Evolutionary conservation across 2,113 vertebrate species (phyloP).

Genomic region (Grammomys dolichurus): DNA sequence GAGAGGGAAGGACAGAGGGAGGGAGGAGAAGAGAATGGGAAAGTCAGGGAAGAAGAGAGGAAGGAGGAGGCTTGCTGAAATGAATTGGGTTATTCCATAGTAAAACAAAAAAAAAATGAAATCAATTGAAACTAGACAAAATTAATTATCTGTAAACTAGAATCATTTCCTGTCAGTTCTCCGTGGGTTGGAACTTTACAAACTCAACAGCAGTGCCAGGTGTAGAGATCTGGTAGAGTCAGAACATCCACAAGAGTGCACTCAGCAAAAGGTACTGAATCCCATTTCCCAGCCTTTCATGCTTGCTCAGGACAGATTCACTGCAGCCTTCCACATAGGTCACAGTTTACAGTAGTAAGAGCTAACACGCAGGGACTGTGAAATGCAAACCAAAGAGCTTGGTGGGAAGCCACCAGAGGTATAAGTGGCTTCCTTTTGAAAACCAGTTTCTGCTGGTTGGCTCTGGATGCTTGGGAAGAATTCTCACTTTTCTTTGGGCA

Average conservation of each 20-base stretch:
- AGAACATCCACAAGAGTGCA: neutral
- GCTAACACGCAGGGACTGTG: neutral
- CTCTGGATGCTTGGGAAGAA: neutral
- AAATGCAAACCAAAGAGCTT: slow-evolving; percentile 34
- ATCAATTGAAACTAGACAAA: neutral
- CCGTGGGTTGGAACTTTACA: neutral
- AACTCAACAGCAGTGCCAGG: neutral
- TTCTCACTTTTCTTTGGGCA: neutral
- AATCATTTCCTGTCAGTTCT: slow-evolving; percentile 22
- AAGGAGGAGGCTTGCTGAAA: neutral
- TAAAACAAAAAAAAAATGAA: neutral
- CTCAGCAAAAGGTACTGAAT: neutral
- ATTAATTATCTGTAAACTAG: neutral
- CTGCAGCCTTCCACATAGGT: neutral
- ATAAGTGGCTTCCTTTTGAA: neutral
- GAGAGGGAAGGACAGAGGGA: neutral
- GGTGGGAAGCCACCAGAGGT: neutral
- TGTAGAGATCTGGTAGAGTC: neutral
- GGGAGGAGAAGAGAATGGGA: neutral
- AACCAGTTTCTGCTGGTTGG: neutral
- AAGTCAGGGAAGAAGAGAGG: neutral
- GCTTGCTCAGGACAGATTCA: neutral
- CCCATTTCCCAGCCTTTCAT: neutral
- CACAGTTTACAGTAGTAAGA: neutral
- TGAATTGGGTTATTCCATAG: neutral